Percentiles rank a stretch among this genome's conserved stretches.
Conservation (phyloP, 2,113 vertebrate genomes). For the Sitta europaea region DNA sequence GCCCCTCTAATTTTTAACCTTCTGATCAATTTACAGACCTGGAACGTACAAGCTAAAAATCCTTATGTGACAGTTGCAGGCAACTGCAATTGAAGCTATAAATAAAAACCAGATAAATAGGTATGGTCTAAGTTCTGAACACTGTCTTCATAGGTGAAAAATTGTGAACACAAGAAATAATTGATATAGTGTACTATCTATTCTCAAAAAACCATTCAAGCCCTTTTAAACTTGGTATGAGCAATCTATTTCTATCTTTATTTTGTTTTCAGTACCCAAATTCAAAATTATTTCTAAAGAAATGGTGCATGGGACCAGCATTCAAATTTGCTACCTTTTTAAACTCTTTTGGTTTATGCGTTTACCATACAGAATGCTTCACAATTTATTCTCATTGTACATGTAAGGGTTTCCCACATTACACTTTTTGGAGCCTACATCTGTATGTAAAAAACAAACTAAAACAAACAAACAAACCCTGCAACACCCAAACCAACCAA, state of each 20-base stretch:
- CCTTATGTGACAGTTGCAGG: not conserved
- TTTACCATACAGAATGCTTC: not conserved
- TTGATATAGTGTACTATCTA: rapidly evolving
- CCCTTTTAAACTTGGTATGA: not conserved
- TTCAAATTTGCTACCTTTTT: not conserved
- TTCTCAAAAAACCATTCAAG: not conserved
- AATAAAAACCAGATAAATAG: not conserved
- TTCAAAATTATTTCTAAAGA: not conserved
- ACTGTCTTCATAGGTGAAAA: not conserved
- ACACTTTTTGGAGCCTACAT: not conserved
- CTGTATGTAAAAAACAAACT: not conserved
- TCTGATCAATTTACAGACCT: not conserved
- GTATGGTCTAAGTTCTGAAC: not conserved
- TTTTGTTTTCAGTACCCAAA: not conserved
- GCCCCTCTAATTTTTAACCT: not conserved
- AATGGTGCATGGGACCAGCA: not conserved
- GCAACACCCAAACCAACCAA: not conserved
- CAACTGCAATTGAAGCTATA: not conserved
- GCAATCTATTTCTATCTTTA: not conserved
- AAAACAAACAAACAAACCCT: not conserved
- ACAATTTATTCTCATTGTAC: not conserved
- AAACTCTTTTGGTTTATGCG: not conserved
- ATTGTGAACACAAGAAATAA: not conserved
- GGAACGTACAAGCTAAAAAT: not conserved
- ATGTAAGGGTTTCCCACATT: not conserved